Evolutionary conservation across 2,113 vertebrate genomes (phyloP).

Genomic region (Pyxicephalus adspersus): DNA sequence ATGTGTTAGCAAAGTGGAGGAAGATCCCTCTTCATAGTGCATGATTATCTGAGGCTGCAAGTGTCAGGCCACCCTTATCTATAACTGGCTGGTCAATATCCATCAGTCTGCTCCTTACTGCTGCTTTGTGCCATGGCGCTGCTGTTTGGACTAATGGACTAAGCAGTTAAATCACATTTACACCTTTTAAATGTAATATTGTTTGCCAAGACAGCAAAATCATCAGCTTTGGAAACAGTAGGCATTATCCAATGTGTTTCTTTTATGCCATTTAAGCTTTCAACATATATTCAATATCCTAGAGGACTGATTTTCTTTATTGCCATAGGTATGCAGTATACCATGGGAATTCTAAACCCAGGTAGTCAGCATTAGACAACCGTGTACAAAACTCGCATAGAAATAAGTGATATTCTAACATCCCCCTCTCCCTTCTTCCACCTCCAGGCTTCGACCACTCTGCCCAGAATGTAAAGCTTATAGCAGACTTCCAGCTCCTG

Average conservation of each 20-base stretch:
- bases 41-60: slow-evolving; percentile 26
- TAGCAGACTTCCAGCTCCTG: too few relatives aligned
- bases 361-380: too few relatives aligned
- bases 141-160: background rate
- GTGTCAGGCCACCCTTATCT: slow-evolving; percentile 20
- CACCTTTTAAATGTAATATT: too few relatives aligned
- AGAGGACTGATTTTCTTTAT: background rate
- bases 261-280: background rate
- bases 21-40: slow-evolving; percentile 38
- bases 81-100: slow-evolving; percentile 19
- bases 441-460: too few relatives aligned
- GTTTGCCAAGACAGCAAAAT: too few relatives aligned
- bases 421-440: too few relatives aligned
- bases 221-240: too few relatives aligned
- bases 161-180: background rate
- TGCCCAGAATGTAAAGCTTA: too few relatives aligned
- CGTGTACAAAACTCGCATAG: too few relatives aligned
- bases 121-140: background rate
- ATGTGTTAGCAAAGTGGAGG: slow-evolving; percentile 7
- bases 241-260: background rate
- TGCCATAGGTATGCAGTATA: too few relatives aligned
- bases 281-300: background rate
- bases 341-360: too few relatives aligned
- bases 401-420: too few relatives aligned
- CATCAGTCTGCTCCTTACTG: background rate